phyloP scores from a whole-genome alignment of 2,888 invertebrate genomes.

The Macaria liturata region DNA sequence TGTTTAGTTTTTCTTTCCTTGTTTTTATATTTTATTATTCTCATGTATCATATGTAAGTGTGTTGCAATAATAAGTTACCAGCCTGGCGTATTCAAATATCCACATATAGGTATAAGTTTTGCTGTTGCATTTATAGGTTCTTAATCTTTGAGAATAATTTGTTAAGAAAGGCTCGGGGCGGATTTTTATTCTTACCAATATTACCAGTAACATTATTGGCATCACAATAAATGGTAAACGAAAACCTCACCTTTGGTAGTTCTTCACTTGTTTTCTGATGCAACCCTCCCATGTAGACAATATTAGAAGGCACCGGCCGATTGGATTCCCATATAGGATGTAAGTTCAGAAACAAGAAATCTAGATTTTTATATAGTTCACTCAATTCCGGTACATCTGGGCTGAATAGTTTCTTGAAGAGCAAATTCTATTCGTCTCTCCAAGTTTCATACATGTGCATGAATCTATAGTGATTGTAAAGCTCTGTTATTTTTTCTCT shows the following conservation, averaged over 20 bases:
- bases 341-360: constrained; percentile 37
- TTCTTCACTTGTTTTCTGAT: constrained; percentile 35
- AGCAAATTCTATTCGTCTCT: constrained; percentile 1
- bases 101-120: too few species aligned
- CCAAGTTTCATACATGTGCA: not conserved
- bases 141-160: too few species aligned
- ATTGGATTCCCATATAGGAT: constrained; percentile 44
- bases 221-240: too few species aligned
- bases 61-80: too few species aligned
- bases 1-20: too few species aligned
- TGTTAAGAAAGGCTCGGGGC: too few species aligned
- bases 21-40: too few species aligned
- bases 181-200: too few species aligned
- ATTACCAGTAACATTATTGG: too few species aligned
- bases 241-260: constrained; percentile 16
- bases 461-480: constrained; percentile 9
- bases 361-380: constrained; percentile 27
- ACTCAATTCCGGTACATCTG: constrained; percentile 14
- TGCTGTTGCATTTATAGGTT: too few species aligned
- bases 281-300: constrained; percentile 44
- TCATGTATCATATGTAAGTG: too few species aligned
- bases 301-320: constrained; percentile 45
- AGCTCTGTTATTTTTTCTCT: constrained; percentile 17
- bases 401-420: constrained; percentile 21
- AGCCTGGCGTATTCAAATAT: too few species aligned